Evolutionary conservation across 2,113 vertebrate species (phyloP).

Genomic region (Anarhynchus alexandrinus): DNA sequence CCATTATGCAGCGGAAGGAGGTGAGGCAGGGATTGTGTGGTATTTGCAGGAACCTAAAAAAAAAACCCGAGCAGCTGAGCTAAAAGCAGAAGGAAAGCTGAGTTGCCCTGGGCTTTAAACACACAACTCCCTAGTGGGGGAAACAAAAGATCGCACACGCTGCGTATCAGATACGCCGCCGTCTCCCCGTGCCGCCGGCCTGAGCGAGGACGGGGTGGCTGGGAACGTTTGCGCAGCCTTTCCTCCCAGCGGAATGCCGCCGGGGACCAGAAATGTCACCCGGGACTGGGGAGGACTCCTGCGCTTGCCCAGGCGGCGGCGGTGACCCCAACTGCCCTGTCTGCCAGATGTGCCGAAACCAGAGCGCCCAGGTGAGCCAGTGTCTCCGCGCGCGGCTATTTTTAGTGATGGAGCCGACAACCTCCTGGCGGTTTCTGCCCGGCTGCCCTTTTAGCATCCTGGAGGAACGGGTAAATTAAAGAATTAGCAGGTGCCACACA

Average conservation of each 20-base stretch:
- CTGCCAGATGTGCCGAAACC: no score
- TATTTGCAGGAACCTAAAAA: neutral
- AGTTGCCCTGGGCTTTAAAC: neutral
- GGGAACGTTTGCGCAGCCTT: neutral
- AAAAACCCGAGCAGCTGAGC: fast-evolving
- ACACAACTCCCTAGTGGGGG: fast-evolving
- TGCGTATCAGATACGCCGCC: fast-evolving
- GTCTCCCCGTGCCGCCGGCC: fast-evolving
- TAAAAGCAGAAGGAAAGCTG: neutral
- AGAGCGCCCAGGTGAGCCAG: no score
- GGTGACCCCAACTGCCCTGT: neutral
- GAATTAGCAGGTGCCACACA: neutral
- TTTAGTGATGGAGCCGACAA: neutral
- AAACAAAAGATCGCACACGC: fast-evolving
- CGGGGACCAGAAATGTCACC: neutral
- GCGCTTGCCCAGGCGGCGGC: fast-evolving
- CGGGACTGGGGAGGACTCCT: fast-evolving
- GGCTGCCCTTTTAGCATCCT: neutral
- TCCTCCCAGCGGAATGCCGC: neutral
- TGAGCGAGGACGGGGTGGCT: fast-evolving
- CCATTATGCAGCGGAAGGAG: neutral
- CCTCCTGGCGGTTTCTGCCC: neutral
- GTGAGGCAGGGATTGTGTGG: neutral
- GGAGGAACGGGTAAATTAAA: fast-evolving
- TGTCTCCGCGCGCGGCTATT: fast-evolving